Evolutionary conservation across 2,113 vertebrate species (phyloP), one percentile per base, ranked within the genome.

Genomic region (Hippocampus mohnikei): DNA sequence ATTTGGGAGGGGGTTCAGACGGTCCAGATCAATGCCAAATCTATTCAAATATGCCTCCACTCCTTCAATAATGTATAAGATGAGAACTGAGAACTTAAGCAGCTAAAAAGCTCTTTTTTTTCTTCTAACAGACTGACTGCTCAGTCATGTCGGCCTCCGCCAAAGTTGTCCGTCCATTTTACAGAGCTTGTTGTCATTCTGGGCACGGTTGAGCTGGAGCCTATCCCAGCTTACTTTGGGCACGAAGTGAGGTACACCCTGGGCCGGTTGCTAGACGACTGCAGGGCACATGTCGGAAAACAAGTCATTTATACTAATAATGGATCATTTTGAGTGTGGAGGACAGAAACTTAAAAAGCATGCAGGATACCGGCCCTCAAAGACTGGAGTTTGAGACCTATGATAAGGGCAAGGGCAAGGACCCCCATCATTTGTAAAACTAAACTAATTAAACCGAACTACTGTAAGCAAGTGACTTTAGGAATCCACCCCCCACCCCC

Each of bases 1-100:
- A 67, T 78, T 59, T 68, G 74, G 71, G 82, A 70, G 33, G 33
- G 5, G 33, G 33, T 81, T 77, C 55, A 84, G 84, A 83, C 74
- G 81, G 81, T 86, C 88, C 87, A 88, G 82, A 81, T 87, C 67
- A 41, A 81, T 85, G 78, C 74, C 77, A 85, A 85, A 83, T 84
- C 80, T 85, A 76, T 74, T 81, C 40, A 73, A 84, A 84, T 75
- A 76, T 78, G 83, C 85, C 73, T 74, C 77, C 84, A 69, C 70
- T 75, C 64, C 73, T 40, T n/a, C 70, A 53, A 61, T 86, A 41
- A 73, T 76, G 83, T 87, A 84, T 87, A 85, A 63, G 85, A 75
- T 77, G 62, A 16, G 73, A 76, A 82, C 70, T 67, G 83, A 81
- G 79, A 73, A 82, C 70, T 79, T 79, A 71, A 69, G 70, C 66